Evolutionary conservation across 2,113 vertebrate genomes (phyloP).

Genomic region (Regulus satrapa): DNA sequence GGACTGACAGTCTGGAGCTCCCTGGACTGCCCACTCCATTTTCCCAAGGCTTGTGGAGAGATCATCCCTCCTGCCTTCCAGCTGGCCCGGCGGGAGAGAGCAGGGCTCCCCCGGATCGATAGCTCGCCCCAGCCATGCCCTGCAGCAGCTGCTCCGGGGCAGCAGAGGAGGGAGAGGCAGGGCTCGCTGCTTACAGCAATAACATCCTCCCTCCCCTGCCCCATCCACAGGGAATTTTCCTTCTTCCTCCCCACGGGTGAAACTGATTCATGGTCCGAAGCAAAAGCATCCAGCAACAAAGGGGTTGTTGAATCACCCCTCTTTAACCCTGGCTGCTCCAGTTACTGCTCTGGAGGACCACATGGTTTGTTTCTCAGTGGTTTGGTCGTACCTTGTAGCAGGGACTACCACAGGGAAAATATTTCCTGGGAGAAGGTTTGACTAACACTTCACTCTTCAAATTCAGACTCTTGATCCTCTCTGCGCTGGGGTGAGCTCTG

Average conservation of each 20-base stretch:
- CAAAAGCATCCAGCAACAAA: neutral
- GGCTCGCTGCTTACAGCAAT: fast-evolving
- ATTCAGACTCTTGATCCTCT: neutral
- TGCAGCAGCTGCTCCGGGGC: neutral
- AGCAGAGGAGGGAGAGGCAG: neutral
- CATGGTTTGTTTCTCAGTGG: fast-evolving
- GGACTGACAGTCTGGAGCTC: neutral
- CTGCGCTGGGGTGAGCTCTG: neutral
- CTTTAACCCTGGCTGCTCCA: neutral
- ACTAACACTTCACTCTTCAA: neutral
- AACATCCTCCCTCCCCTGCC: neutral
- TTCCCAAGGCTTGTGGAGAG: neutral
- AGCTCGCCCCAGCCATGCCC: neutral
- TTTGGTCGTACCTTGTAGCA: fast-evolving
- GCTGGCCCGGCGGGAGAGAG: neutral
- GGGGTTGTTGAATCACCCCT: fast-evolving
- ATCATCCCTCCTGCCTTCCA: neutral
- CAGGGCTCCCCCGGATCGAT: neutral
- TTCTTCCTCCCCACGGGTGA: neutral
- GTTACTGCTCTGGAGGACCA: neutral
- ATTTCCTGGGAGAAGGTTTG: neutral
- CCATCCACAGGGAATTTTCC: neutral
- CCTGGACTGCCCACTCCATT: neutral
- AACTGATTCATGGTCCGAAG: neutral
- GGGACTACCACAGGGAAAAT: neutral